These are phyloP conservation scores for Pluvianellus socialis DNA, from an alignment of 2,113 vertebrate species.

Conservation along the genomic window DNA sequence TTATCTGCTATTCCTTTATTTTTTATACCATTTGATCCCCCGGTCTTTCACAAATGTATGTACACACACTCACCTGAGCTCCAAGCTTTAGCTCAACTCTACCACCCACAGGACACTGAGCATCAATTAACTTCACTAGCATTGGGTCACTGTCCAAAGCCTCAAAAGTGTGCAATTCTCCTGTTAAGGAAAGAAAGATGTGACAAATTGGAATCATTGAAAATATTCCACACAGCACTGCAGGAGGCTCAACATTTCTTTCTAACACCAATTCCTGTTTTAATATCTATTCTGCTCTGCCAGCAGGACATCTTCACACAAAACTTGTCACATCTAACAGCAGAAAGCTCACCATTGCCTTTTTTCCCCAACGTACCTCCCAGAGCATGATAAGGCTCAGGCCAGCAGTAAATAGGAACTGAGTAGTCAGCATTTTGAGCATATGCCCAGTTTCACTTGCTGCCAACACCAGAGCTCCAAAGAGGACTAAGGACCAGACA, in stretches of 20 bases:
- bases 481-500: not conserved
- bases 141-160: constrained; percentile 90
- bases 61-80: constrained; percentile 81
- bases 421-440: not conserved
- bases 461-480: not conserved
- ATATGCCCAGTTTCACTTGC: not conserved
- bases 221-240: not conserved
- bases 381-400: not conserved
- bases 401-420: not conserved
- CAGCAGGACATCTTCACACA: not conserved
- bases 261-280: not conserved
- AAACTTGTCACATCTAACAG: not conserved
- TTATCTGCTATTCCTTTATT: not conserved
- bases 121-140: constrained; percentile 80
- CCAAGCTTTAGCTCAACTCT: constrained; percentile 90
- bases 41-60: not conserved
- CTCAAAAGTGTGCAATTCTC: constrained; percentile 78
- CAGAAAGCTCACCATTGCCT: not conserved
- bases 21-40: not conserved
- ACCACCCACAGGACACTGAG: constrained; percentile 87
- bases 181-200: constrained; percentile 61
- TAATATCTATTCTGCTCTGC: not conserved
- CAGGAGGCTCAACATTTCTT: not conserved
- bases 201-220: not conserved
- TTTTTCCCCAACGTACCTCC: not conserved